Percentiles rank a stretch among this genome's conserved stretches.
phyloP scores from a whole-genome alignment of 2,797 vertebrate species.

The Pseudotriccus pelzelni region DNA sequence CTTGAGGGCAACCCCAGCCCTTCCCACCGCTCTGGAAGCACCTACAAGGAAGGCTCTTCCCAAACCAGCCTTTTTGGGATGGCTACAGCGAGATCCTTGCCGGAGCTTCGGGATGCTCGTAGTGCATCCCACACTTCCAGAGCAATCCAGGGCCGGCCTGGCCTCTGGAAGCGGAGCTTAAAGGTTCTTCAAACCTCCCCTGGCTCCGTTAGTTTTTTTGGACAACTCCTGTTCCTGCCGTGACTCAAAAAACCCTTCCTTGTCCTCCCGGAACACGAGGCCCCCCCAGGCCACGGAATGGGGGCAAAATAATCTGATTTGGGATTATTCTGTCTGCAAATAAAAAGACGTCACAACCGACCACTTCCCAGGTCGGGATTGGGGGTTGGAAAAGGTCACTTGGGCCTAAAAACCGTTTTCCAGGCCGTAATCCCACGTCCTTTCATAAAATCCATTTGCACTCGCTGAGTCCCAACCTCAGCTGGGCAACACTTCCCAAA shows the following conservation, averaged over 20 bases:
- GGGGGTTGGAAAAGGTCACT: too few species aligned
- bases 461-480: too few species aligned
- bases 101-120: neutral
- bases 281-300: too few species aligned
- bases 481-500: neutral
- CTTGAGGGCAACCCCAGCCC: neutral
- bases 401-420: too few species aligned
- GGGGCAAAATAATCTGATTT: neutral
- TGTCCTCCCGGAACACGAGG: neutral
- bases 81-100: accelerated
- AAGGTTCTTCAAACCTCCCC: neutral
- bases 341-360: neutral
- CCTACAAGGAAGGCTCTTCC: neutral
- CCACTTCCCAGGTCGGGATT: neutral
- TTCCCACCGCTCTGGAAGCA: neutral
- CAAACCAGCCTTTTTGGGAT: neutral
- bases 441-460: neutral
- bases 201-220: neutral
- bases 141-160: neutral
- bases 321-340: neutral
- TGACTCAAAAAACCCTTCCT: neutral
- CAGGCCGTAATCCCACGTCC: neutral
- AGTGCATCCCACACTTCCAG: neutral
- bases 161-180: neutral
- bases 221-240: neutral